Conservation (phyloP, 1,140 invertebrate species). For the Argopecten irradians region DNA sequence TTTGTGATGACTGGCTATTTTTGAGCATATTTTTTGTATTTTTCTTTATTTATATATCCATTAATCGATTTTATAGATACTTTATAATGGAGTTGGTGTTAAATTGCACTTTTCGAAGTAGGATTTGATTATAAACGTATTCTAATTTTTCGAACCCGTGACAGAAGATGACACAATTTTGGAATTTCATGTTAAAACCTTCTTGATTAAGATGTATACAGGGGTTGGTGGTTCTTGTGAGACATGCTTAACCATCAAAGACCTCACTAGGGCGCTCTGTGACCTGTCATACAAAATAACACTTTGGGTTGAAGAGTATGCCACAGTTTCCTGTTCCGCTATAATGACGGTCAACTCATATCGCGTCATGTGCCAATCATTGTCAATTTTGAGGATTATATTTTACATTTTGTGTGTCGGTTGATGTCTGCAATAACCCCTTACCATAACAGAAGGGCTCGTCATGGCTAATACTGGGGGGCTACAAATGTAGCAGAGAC, state of each 20-base stretch:
- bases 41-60: no score
- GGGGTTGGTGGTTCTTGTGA: not conserved
- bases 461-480: not conserved
- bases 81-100: not conserved
- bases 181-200: not conserved
- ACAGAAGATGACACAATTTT: not conserved
- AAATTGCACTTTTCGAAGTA: not conserved
- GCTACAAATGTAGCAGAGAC: not conserved
- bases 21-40: no score
- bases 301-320: not conserved
- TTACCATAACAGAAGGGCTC: not conserved
- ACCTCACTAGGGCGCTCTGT: not conserved
- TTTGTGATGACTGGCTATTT: no score
- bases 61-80: no score
- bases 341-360: constrained; percentile 21
- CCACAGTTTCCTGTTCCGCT: not conserved
- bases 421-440: not conserved
- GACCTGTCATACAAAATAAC: not conserved
- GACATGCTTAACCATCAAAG: not conserved
- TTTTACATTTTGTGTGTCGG: constrained; percentile 5
- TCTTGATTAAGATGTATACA: not conserved
- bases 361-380: constrained; percentile 15
- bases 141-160: not conserved
- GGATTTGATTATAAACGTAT: not conserved
- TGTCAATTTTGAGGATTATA: constrained; percentile 23